Conservation (phyloP, 2,797 vertebrate genomes). For the Micrastur ruficollis region DNA sequence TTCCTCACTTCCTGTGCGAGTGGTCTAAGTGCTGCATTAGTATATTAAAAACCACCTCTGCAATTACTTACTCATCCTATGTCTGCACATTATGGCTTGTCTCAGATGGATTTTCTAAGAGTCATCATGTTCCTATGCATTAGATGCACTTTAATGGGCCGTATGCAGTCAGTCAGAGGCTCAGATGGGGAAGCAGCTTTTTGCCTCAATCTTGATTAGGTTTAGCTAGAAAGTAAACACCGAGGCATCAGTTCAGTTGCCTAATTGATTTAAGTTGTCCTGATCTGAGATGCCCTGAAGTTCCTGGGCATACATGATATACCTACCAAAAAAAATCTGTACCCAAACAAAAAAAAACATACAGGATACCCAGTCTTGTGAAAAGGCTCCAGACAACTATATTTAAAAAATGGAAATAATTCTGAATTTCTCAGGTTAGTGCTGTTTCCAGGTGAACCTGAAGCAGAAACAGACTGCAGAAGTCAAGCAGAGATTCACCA, state of each 20-base stretch:
- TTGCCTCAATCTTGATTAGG: not conserved
- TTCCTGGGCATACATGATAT: not conserved
- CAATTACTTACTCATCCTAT: not conserved
- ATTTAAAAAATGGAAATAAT: not conserved
- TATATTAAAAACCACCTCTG: not conserved
- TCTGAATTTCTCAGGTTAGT: not conserved
- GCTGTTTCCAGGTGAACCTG: not conserved
- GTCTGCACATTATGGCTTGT: not conserved
- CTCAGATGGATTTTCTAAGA: not conserved
- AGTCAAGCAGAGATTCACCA: not conserved
- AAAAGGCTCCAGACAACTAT: not conserved
- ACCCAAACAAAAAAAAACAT: no score
- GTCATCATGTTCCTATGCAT: not conserved
- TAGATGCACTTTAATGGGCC: not conserved
- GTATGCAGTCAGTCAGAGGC: not conserved
- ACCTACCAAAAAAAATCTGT: not conserved
- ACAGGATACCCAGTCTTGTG: not conserved
- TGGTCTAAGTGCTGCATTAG: constrained; percentile 20
- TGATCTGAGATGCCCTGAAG: not conserved
- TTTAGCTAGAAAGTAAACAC: not conserved
- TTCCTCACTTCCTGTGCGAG: not conserved
- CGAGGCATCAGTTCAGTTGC: not conserved
- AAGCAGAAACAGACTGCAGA: not conserved
- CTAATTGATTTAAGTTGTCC: not conserved
- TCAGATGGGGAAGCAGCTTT: not conserved